Evolutionary conservation across 2,888 invertebrate species (phyloP), one percentile per base, ranked within the genome.

Genomic region (Cryptocephalus moraei): DNA sequence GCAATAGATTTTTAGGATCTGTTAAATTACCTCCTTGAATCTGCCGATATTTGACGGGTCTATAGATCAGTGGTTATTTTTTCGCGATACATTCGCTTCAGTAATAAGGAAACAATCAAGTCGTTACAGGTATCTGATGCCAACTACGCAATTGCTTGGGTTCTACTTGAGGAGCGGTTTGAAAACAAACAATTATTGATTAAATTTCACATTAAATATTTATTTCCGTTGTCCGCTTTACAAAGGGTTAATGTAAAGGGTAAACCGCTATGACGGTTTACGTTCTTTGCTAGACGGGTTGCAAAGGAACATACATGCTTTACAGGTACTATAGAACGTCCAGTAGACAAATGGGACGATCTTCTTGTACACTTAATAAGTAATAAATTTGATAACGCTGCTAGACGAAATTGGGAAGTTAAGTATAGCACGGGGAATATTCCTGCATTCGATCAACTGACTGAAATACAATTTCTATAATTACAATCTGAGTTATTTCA

Each of bases 171-270:
- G 4, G 36, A 36, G 12, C 36, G 36, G 6, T 36, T 36, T 36
- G 6, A 36, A 36, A 36, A 36, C 12, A 6, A 36, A 14, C 42
- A 33, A 10, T 22, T 42, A 22, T n/a, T 45, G 33, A 12, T 39
- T 9, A 45, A 14, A n/a, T 39, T 39, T 39, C 45, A 45, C 8
- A 39, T 45, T 11, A 45, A 45, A 11, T 36, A 10, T 10, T 11
- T 45, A 4, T 45, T 45, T 39, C n/a, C 36, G 13, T 22, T 39
- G 4, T 10, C 10, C n/a, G 9, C 32, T 9, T 12, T 39, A n/a
- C 36, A 31, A 39, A 45, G 32, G 13, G 45, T n/a, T n/a, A n/a
- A n/a, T n/a, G n/a, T n/a, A n/a, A n/a, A 45, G 33, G 33, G 39
- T 3, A 14, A n/a, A n/a, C n/a, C n/a, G n/a, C n/a, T n/a, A 39